phyloP scores from a whole-genome alignment of 2,888 invertebrate species.

The Stictocephala bisonia region DNA sequence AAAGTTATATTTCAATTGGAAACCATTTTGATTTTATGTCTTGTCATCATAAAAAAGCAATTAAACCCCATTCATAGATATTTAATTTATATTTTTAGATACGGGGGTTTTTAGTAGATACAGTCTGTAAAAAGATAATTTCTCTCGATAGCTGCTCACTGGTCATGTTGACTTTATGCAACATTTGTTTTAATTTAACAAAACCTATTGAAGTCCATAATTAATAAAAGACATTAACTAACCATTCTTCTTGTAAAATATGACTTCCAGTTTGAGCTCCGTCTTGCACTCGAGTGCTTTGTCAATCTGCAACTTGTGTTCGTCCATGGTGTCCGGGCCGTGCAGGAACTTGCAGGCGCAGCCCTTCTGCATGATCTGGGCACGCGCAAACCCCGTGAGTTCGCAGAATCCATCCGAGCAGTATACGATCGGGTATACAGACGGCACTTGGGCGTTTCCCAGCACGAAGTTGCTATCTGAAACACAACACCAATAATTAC shows the following conservation, averaged over 20 bases:
- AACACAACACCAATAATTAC: conserved; percentile 59
- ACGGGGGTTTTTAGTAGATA: too few relatives aligned
- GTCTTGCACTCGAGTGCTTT: conserved; percentile 88
- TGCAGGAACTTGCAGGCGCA: conserved; percentile 96
- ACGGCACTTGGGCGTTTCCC: conserved; percentile 93
- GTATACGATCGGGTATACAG: conserved; percentile 92
- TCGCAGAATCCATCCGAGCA: conserved; percentile 97
- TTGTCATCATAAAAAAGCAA: too few relatives aligned
- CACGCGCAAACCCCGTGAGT: conserved; percentile 92
- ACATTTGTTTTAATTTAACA: too few relatives aligned
- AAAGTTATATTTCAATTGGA: too few relatives aligned
- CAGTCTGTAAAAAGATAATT: too few relatives aligned
- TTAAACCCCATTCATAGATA: too few relatives aligned
- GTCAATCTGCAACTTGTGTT: conserved; percentile 90
- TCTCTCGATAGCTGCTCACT: too few relatives aligned
- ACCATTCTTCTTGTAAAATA: conserved; percentile 96
- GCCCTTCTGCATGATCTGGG: conserved; percentile 97
- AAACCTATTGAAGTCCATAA: not conserved
- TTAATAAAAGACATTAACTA: conserved; percentile 67
- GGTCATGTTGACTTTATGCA: too few relatives aligned
- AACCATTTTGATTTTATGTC: too few relatives aligned
- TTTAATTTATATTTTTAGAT: too few relatives aligned
- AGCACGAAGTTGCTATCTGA: conserved; percentile 96
- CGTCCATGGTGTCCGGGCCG: conserved; percentile 90
- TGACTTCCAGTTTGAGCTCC: conserved; percentile 93